phyloP scores from a whole-genome alignment of 1,140 invertebrate species.

The Drosophila ficusphila region DNA sequence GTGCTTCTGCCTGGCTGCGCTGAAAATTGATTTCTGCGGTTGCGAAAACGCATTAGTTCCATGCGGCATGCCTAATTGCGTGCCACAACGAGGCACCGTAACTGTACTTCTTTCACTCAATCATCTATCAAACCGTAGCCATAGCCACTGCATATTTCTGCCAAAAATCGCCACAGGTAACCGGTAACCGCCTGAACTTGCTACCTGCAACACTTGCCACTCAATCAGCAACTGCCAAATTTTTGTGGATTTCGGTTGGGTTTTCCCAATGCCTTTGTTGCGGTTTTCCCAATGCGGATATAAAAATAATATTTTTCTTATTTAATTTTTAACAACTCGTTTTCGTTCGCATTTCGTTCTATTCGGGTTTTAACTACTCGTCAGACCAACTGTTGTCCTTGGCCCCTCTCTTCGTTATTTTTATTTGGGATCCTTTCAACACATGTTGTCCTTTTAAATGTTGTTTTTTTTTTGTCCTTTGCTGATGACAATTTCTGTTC shows the following conservation, averaged over 20 bases:
- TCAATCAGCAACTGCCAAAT: constrained; percentile 59
- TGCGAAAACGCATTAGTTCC: constrained; percentile 67
- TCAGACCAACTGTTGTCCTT: constrained; percentile 42
- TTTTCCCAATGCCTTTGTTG: constrained; percentile 34
- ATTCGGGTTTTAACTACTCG: background rate
- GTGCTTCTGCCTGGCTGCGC: constrained; percentile 51
- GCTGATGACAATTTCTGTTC: constrained; percentile 74
- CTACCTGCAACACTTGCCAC: constrained; percentile 53
- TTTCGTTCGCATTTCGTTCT: constrained; percentile 5
- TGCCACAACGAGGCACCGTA: constrained; percentile 21
- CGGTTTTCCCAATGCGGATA: constrained; percentile 34
- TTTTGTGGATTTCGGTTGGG: constrained; percentile 41
- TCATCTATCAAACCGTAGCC: constrained; percentile 54
- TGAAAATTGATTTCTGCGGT: constrained; percentile 68
- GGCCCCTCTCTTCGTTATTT: background rate
- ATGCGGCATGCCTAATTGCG: constrained; percentile 58
- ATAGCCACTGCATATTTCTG: constrained; percentile 43
- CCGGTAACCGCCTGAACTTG: constrained; percentile 7
- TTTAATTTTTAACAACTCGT: constrained; percentile 18
- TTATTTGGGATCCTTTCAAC: constrained; percentile 42
- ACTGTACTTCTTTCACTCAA: constrained; percentile 55
- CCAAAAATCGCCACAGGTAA: constrained; percentile 55
- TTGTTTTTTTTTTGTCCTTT: constrained; percentile 39
- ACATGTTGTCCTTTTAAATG: constrained; percentile 77
- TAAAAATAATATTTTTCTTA: constrained; percentile 45